A percentile compares a stretch with the other conserved stretches of the same genome.
phyloP scores from a whole-genome alignment of 35 echinoderm and acorn worm species.

The Ptychodera flava region DNA sequence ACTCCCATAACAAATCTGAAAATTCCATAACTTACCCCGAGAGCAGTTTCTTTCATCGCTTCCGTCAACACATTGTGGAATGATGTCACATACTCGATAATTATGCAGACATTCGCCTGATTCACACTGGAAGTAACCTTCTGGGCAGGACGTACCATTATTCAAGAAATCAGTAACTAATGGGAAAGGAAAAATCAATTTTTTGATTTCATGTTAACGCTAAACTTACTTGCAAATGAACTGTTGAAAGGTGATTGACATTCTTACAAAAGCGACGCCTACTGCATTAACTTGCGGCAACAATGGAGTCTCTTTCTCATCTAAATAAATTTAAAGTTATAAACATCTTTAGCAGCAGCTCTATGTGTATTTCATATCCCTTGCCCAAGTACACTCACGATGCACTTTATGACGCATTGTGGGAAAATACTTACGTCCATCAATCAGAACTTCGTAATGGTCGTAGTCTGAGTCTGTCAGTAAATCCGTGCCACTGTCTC shows the following conservation, averaged over 20 bases:
- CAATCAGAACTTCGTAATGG: neutral
- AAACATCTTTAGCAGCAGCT: neutral
- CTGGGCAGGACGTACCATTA: neutral
- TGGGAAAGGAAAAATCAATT: neutral
- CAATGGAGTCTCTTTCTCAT: no score
- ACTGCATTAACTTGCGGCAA: neutral
- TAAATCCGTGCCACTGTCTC: neutral
- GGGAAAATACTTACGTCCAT: neutral
- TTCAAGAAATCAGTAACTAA: neutral
- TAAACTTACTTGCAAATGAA: neutral
- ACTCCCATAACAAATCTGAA: no score
- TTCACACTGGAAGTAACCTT: neutral
- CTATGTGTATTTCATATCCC: neutral
- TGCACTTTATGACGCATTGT: neutral
- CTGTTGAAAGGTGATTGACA: neutral
- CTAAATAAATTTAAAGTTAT: neutral
- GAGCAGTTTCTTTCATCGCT: neutral
- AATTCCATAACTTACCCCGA: no score
- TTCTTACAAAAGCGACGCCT: neutral
- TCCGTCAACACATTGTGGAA: neutral
- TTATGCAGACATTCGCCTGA: neutral
- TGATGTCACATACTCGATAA: neutral
- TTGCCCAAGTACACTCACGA: neutral
- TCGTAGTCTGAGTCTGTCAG: neutral
- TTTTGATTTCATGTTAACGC: neutral